Conservation (phyloP, 2,888 invertebrate species). For the Xestia rhomboidea region DNA sequence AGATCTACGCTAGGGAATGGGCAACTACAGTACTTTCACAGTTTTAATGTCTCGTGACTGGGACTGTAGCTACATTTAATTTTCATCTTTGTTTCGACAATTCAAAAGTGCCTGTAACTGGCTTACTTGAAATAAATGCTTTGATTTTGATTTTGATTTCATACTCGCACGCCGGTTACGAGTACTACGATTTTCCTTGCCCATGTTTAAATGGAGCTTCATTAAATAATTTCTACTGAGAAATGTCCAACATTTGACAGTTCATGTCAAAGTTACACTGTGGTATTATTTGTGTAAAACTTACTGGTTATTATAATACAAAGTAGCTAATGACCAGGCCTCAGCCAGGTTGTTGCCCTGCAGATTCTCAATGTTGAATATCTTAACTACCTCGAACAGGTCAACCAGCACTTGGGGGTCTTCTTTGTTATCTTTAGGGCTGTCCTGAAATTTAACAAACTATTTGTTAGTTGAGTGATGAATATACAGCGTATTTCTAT, state of each 20-base stretch:
- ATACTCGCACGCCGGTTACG: neutral
- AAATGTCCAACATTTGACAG: neutral
- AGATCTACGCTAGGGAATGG: too few relatives aligned
- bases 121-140: too few relatives aligned
- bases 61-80: too few relatives aligned
- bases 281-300: conserved; percentile 41
- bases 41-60: too few relatives aligned
- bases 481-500: neutral
- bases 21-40: too few relatives aligned
- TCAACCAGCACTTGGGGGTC: conserved; percentile 71
- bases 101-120: too few relatives aligned
- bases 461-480: neutral
- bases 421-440: conserved; percentile 4
- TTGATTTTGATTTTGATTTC: too few relatives aligned
- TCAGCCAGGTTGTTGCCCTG: conserved; percentile 69
- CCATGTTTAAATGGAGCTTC: neutral
- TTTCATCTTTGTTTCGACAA: too few relatives aligned
- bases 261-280: neutral
- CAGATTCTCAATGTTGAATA: conserved; percentile 73
- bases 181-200: neutral
- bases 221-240: neutral
- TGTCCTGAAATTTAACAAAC: conserved; percentile 24
- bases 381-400: conserved; percentile 76
- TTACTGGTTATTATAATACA: conserved; percentile 80
- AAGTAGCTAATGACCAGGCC: conserved; percentile 80